A percentile compares a stretch with the other conserved stretches of the same genome.
Evolutionary conservation across 2,888 invertebrate genomes (phyloP).

Genomic region (Agrotis clavis): DNA sequence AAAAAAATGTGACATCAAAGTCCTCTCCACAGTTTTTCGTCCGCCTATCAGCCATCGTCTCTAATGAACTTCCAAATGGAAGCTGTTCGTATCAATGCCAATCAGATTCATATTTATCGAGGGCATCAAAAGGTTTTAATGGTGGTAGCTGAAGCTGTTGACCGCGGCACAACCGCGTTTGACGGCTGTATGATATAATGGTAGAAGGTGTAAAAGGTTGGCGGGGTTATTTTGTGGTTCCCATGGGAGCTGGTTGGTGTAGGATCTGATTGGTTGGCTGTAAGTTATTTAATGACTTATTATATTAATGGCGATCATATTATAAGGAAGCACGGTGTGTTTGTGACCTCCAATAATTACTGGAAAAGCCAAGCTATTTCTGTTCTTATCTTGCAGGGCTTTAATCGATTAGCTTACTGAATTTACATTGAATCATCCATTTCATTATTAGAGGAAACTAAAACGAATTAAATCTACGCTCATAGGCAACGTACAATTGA

Average conservation of each 20-base stretch:
- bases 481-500: too few relatives aligned
- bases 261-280: constrained; percentile 38
- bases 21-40: constrained; percentile 66
- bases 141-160: constrained; percentile 75
- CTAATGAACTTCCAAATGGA: constrained; percentile 90
- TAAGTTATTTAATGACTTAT: background rate
- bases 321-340: too few relatives aligned
- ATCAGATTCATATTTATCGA: constrained; percentile 87
- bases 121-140: constrained; percentile 85
- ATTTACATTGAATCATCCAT: too few relatives aligned
- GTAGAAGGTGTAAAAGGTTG: constrained; percentile 73
- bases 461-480: too few relatives aligned
- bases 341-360: too few relatives aligned
- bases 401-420: too few relatives aligned
- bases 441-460: too few relatives aligned
- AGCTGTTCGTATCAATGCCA: constrained; percentile 88
- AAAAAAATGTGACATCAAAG: background rate
- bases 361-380: too few relatives aligned
- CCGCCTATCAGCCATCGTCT: constrained; percentile 76
- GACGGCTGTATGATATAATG: constrained; percentile 72
- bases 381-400: too few relatives aligned
- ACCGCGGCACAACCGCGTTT: constrained; percentile 63
- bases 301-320: too few relatives aligned
- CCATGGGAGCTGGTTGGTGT: constrained; percentile 37
- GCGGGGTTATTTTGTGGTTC: constrained; percentile 39